Percentiles rank a stretch among this genome's conserved stretches.
phyloP scores from a whole-genome alignment of 2,888 invertebrate species.

The Drosophila engyochracea region DNA sequence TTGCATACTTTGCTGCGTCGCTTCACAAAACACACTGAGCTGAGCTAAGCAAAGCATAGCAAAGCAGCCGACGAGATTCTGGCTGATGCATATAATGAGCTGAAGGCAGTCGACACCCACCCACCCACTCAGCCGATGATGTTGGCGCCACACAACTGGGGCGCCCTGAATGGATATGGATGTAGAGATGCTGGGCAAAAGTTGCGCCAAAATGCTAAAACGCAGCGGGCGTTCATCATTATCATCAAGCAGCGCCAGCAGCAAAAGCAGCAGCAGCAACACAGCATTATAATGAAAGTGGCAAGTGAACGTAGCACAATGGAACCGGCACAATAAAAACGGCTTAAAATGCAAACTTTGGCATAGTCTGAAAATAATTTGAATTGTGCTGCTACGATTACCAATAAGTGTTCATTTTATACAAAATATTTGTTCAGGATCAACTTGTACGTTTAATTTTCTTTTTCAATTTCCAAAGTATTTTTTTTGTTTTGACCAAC shows the following conservation, averaged over 20 bases:
- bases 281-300: slow-evolving; percentile 49
- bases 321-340: slow-evolving; percentile 57
- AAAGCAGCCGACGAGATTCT: slow-evolving; percentile 22
- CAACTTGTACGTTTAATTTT: slow-evolving; percentile 25
- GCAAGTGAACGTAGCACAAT: slow-evolving; percentile 60
- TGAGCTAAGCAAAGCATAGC: slow-evolving; percentile 8
- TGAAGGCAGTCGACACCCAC: slow-evolving; percentile 42
- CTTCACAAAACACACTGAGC: slow-evolving; percentile 73
- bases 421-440: slow-evolving; percentile 31
- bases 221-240: slow-evolving; percentile 70
- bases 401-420: slow-evolving; percentile 33
- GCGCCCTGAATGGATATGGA: slow-evolving; percentile 47
- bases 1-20: slow-evolving; percentile 77
- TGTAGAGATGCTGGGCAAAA: slow-evolving; percentile 60
- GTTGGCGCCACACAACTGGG: slow-evolving; percentile 64
- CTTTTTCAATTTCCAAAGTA: background rate
- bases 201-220: slow-evolving; percentile 72
- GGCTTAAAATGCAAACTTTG: slow-evolving; percentile 67
- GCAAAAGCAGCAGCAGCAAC: slow-evolving; percentile 18
- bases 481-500: slow-evolving; percentile 1
- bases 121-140: slow-evolving; percentile 8
- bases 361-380: slow-evolving; percentile 37
- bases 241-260: slow-evolving; percentile 19
- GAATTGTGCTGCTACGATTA: slow-evolving; percentile 54
- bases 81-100: slow-evolving; percentile 72